Conservation (phyloP, 2,113 vertebrate species). For the Scolopax mira region DNA sequence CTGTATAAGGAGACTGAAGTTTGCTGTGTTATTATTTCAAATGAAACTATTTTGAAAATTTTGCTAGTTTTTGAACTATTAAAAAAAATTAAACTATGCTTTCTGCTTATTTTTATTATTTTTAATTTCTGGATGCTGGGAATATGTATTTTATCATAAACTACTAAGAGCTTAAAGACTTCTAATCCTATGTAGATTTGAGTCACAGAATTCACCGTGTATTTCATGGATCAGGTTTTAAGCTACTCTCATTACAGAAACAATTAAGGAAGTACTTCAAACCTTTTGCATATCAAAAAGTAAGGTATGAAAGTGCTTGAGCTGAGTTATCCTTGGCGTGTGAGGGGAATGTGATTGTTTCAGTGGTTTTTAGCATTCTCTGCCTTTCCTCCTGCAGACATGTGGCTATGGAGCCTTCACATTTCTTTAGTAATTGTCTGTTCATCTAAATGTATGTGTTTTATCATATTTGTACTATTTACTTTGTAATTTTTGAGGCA, state of each 20-base stretch:
- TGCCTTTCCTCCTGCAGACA: neutral
- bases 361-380: neutral
- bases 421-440: neutral
- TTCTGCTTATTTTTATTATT: neutral
- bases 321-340: neutral
- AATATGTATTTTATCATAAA: neutral
- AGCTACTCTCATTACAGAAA: neutral
- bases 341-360: neutral
- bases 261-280: neutral
- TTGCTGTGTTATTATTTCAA: neutral
- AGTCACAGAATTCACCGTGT: neutral
- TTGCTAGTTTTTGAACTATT: neutral
- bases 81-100: neutral
- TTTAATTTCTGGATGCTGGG: neutral
- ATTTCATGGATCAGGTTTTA: neutral
- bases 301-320: neutral
- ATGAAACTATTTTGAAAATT: neutral
- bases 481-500: neutral
- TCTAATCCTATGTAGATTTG: neutral
- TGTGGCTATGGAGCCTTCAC: neutral
- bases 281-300: neutral
- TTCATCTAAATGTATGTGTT: neutral
- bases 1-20: neutral
- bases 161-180: neutral
- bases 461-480: neutral